Base-by-base conservation (phyloP, 2,113 vertebrate genomes). In the Tamias sibiricus region DNA sequence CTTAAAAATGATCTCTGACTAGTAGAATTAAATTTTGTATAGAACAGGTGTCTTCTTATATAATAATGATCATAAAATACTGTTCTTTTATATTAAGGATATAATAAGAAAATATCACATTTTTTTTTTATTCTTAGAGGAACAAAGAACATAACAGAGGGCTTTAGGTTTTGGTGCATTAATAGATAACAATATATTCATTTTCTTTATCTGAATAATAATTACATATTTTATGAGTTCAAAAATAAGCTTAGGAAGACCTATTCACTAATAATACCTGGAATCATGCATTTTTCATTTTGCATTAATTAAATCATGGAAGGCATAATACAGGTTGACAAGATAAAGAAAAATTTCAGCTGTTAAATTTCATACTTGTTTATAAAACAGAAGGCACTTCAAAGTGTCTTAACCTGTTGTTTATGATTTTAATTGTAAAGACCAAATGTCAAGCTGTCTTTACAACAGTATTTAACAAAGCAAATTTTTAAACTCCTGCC, bases 291-390 rank as follows among this genome's bases (percentile, higher is more conserved):
- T 30, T 57, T 96, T 98, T 96, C 66, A 98, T 79, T 97, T 96
- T 89, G 28, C 6, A 88, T 95, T 97, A 97, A 96, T 95, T 87
- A 98, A 89, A 95, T 97, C 79, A 96, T 17, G 16, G 42, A 96
- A 83, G 10, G 11, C 83, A 80, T 94, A 95, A 62, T 95, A 28
- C 5, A 95, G 28, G 14, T 32, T 91, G 76, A 95, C 5, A 75
- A 97, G n/a, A 91, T 85, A 90, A 69, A 71, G n/a, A 95, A 3
- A 77, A 16, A 35, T 95, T 95, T 85, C 40, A 96, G 40, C 20
- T 92, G 72, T 42, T 64, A 90, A 49, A 96, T 96, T 98, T 97
- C 47, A 87, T 16, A 86, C 71, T 74, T 97, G 8, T 62, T 95
- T 97, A 84, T 91, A 92, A 96, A 95, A 97, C 71, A 85, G 28